phyloP scores from a whole-genome alignment of 1,140 invertebrate genomes.

The Papilio polytes region DNA sequence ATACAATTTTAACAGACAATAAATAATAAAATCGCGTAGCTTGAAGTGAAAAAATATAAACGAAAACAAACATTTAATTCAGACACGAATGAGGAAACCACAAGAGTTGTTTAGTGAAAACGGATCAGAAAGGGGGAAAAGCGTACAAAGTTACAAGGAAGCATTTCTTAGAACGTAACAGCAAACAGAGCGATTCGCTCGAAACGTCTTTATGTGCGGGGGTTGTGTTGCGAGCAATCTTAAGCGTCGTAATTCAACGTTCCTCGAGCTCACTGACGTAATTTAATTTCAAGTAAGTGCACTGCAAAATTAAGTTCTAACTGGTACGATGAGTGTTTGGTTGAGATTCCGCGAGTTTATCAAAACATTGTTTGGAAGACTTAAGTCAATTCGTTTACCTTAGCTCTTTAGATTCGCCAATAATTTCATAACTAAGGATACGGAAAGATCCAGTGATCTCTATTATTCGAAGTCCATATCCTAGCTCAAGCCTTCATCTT shows the following conservation, averaged over 20 bases:
- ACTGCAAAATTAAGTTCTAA: slow-evolving; percentile 51
- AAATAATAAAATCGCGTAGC: background rate
- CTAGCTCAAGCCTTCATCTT: too few relatives aligned
- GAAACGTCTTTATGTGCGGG: slow-evolving; percentile 31
- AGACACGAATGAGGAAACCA: background rate
- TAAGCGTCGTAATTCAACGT: slow-evolving; percentile 50
- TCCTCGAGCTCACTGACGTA: slow-evolving; percentile 48
- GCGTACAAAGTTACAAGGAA: slow-evolving; percentile 23
- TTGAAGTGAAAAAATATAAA: background rate
- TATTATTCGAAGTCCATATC: too few relatives aligned
- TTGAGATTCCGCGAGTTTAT: background rate
- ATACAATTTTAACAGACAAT: background rate
- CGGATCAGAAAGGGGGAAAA: background rate
- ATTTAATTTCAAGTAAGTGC: slow-evolving; percentile 57
- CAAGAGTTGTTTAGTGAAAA: slow-evolving; percentile 12
- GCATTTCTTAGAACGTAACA: slow-evolving; percentile 8
- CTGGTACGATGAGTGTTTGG: background rate
- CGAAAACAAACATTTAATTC: background rate
- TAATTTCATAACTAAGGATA: too few relatives aligned
- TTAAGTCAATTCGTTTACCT: background rate
- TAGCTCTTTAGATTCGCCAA: background rate
- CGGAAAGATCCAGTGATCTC: too few relatives aligned
- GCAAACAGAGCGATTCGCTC: slow-evolving; percentile 14
- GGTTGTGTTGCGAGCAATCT: slow-evolving; percentile 46
- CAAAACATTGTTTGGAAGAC: background rate